These are phyloP conservation scores for Danio tinwini DNA, from an alignment of 2,797 vertebrate genomes.

Conservation along the genomic window DNA sequence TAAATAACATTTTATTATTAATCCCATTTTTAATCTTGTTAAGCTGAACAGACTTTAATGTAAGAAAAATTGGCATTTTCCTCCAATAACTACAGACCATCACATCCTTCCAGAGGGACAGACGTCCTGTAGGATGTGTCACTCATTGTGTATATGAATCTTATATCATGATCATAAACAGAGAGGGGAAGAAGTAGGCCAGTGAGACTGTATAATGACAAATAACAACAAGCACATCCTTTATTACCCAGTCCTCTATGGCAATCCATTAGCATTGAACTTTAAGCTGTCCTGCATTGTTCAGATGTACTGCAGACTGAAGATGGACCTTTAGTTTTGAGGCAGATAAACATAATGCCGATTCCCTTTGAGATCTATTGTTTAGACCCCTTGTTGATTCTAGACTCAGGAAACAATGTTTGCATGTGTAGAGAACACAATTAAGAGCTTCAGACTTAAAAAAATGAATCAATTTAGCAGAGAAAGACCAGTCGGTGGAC, in stretches of 20 bases:
- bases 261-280: conserved; percentile 14
- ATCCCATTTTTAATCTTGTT: not conserved
- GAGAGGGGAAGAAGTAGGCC: conserved; percentile 1
- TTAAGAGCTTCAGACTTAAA: conserved; percentile 62
- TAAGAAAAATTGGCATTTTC: not conserved
- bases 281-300: conserved; percentile 21
- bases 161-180: conserved; percentile 54
- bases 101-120: conserved; percentile 14
- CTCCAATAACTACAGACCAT: not conserved
- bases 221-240: conserved; percentile 29
- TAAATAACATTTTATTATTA: too few species aligned
- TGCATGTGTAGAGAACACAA: conserved; percentile 30
- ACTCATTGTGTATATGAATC: conserved; percentile 54
- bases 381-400: conserved; percentile 31
- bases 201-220: conserved; percentile 38
- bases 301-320: conserved; percentile 8
- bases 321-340: conserved; percentile 13
- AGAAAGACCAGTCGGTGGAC: conserved; percentile 66
- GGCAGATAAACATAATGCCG: conserved; percentile 16
- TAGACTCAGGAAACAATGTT: conserved; percentile 32
- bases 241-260: conserved; percentile 10
- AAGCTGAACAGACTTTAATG: not conserved
- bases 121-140: conserved; percentile 65
- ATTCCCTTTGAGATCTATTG: conserved; percentile 34
- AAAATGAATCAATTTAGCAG: conserved; percentile 70